Evolutionary conservation across 2,113 vertebrate genomes (phyloP), one percentile per base, ranked within the genome.

Genomic region (Geococcyx californianus): DNA sequence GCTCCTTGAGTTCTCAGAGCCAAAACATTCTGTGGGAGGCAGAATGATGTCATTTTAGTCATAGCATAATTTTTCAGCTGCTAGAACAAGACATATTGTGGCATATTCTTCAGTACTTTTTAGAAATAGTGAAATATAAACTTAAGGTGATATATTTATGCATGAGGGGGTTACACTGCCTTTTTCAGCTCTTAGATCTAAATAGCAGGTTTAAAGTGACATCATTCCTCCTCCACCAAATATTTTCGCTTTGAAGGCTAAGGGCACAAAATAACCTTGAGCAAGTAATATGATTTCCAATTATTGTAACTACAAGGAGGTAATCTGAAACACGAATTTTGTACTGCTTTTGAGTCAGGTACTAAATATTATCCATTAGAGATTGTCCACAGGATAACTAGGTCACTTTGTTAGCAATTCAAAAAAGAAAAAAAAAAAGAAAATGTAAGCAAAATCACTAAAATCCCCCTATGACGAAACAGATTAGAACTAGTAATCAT

Each of bases 61-160:
- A 98, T 95, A 97, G 97, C 95, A 97, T 96, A 97, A 97, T 95
- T 97, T 97, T 98, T 98, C 97, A 98, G 91, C 95, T 97, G 97
- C 97, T 98, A 97, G 95, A 98, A 97, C 96, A 97, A 98, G 97
- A 98, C 98, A 98, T 98, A 98, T 98, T 98, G 97, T 98, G 97
- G 97, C 97, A 98, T 98, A 97, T 97, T 97, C 97, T 97, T 96
- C 94, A 97, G 96, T 98, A 96, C 95, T 98, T 98, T 95, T 94
- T 16, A 97, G 89, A 97, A 97, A 95, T 94, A 97, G 92, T 94
- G 95, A 98, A 97, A 97, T 94, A 97, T 97, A 98, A 98, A 95
- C 96, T 95, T 97, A 93, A 97, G 96, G 97, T 97, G 94, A 97
- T 97, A 97, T 97, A 97, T 97, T 96, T 96, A 96, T 95, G 95